These are phyloP conservation scores for Actinia equina DNA, from an alignment of 64 coral and sea anemone genomes.

Conservation along the genomic window DNA sequence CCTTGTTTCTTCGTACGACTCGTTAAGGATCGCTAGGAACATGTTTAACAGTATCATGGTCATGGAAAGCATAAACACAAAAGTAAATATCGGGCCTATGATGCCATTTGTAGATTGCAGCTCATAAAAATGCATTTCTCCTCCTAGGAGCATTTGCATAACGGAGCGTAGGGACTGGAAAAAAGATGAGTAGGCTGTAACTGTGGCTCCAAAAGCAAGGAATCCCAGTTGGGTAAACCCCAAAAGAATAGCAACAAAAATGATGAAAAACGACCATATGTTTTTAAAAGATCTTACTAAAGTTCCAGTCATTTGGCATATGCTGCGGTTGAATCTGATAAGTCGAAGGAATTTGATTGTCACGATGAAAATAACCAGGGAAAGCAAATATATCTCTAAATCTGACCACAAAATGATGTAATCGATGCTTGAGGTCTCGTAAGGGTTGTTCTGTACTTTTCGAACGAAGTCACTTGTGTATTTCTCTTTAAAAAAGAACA, in stretches of 20 bases:
- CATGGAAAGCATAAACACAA: slow-evolving; percentile 57
- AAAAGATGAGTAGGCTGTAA: slow-evolving; percentile 46
- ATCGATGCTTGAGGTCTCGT: slow-evolving; percentile 57
- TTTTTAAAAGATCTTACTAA: slow-evolving; percentile 24
- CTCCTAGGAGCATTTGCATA: slow-evolving; percentile 54
- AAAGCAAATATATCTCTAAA: slow-evolving; percentile 51
- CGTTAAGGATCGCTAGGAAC: slow-evolving; percentile 68
- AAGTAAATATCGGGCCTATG: slow-evolving; percentile 38
- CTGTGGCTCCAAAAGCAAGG: slow-evolving; percentile 42
- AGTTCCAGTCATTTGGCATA: slow-evolving; percentile 53
- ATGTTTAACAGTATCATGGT: slow-evolving; percentile 64
- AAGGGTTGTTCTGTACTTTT: slow-evolving; percentile 63
- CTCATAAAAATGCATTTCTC: slow-evolving; percentile 48
- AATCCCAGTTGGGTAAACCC: slow-evolving; percentile 58
- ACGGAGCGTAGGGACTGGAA: slow-evolving; percentile 45
- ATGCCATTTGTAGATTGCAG: slow-evolving; percentile 13
- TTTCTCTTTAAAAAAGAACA: slow-evolving; percentile 67
- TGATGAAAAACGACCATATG: slow-evolving; percentile 30
- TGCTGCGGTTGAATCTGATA: slow-evolving; percentile 51
- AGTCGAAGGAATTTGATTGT: slow-evolving; percentile 60
- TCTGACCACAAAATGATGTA: slow-evolving; percentile 52
- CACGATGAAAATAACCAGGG: slow-evolving; percentile 56
- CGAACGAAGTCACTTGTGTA: slow-evolving; percentile 62
- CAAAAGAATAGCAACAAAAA: slow-evolving; percentile 53
- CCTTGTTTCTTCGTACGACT: slow-evolving; percentile 53